These are phyloP conservation scores for Sycobia sp. DNA, from an alignment of 1,140 invertebrate species.

Conservation along the genomic window DNA sequence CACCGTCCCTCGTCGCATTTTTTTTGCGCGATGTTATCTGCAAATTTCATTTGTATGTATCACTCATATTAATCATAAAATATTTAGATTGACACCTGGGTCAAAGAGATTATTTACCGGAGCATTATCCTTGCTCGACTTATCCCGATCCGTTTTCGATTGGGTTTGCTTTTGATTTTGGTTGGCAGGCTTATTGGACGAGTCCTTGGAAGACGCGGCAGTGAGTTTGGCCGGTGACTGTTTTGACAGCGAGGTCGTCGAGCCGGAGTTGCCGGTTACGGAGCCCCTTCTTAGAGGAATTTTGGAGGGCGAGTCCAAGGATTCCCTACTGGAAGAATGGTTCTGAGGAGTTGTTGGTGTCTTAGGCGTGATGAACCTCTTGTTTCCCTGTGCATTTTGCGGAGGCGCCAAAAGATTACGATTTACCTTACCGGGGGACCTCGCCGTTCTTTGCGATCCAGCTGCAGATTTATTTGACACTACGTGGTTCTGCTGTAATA, in stretches of 20 bases:
- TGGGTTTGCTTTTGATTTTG: too few species aligned
- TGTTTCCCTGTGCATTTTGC: background rate
- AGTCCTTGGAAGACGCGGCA: background rate
- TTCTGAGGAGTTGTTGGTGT: constrained; percentile 16
- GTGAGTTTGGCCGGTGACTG: constrained; percentile 10
- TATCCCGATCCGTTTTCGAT: background rate
- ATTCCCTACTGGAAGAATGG: constrained; percentile 34
- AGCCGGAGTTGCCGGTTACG: background rate
- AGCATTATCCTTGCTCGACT: background rate
- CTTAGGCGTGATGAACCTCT: constrained; percentile 28
- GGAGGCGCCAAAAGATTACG: constrained; percentile 16
- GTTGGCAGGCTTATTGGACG: background rate
- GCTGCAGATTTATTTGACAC: too few species aligned
- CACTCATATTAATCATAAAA: too few species aligned
- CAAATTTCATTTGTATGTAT: too few species aligned
- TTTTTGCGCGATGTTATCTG: too few species aligned
- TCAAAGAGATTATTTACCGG: too few species aligned
- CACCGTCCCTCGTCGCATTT: too few species aligned
- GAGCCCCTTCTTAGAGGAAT: constrained; percentile 44
- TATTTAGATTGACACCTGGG: too few species aligned
- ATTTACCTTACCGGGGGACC: background rate
- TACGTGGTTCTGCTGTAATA: too few species aligned
- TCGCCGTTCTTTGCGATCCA: constrained; percentile 7
- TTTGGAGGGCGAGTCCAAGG: constrained; percentile 47
- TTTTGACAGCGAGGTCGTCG: background rate